These are phyloP conservation scores for Protaetia brevitarsis DNA, from an alignment of 1,140 invertebrate genomes.

Conservation along the genomic window DNA sequence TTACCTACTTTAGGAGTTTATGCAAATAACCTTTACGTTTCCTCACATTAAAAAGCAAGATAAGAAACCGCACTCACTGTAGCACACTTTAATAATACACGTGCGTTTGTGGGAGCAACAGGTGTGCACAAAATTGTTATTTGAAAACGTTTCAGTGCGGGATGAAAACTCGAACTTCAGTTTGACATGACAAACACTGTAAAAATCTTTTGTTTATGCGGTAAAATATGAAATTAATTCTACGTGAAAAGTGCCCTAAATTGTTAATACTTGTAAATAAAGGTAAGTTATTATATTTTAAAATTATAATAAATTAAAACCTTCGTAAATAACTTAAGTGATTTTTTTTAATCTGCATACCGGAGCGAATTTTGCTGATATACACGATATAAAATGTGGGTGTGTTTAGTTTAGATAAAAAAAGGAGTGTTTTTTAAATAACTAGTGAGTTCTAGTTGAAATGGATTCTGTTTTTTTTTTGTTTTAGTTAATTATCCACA, in stretches of 20 bases:
- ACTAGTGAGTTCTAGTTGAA: too few species aligned
- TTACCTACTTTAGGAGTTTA: background rate
- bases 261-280: background rate
- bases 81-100: background rate
- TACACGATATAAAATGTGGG: too few species aligned
- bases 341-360: too few species aligned
- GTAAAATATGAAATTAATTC: constrained; percentile 1
- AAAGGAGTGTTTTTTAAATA: too few species aligned
- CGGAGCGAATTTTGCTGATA: too few species aligned
- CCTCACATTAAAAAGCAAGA: background rate
- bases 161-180: background rate
- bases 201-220: background rate
- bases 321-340: too few species aligned
- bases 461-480: too few species aligned
- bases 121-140: background rate
- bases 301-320: too few species aligned
- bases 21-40: background rate
- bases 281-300: background rate
- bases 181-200: background rate
- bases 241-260: background rate
- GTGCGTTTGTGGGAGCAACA: background rate
- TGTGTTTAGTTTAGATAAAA: too few species aligned
- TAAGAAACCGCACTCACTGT: constrained; percentile 3
- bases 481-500: too few species aligned
- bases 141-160: background rate